Evolutionary conservation across 1,140 invertebrate species (phyloP), one percentile per base, ranked within the genome.

Genomic region (Drosophila repleta): DNA sequence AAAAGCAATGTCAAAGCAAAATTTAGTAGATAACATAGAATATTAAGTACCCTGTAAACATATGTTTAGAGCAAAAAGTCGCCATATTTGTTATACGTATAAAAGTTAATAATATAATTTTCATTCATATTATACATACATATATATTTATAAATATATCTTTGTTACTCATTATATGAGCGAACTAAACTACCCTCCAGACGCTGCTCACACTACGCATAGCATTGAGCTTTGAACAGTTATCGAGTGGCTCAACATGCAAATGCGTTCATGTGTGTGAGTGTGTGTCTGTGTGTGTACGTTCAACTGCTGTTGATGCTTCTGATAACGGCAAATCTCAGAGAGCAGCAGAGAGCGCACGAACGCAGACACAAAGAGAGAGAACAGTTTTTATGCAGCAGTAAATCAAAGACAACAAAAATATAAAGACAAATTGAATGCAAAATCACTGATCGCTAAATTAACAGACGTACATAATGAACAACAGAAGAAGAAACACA

Each of bases 401-500:
- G 51, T 60, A 21, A 55, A 39, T 55, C 35, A 55, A 17, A 6
- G 15, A 17, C 6, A 26, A 26, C 24, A 49, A 32, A 32, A 32
- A 32, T 8, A 24, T 8, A 11, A 37, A 20, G 17, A 8, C 11
- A 35, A 52, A 32, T 17, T 17, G 26, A 64, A 64, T 63, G 43
- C 55, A 55, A 62, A 32, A 57, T 20, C 4, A 11, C 53, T 53
- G 20, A 32, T 32, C 5, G 13, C 17, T 32, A 61, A 53, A 51
- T 70, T 70, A 51, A 60, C 67, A 56, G 67, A 64, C 51, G 20
- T n/a, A n/a, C n/a, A n/a, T n/a, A 24, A 24, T 6, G 13, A 62
- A 18, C 39, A 18, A 55, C 35, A 41, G 39, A 15, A 70, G 32
- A 43, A 43, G 15, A 41, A 7, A 41, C 5, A 18, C 15, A 43